A percentile compares a stretch with the other conserved stretches of the same genome.
phyloP scores from a whole-genome alignment of 2,113 vertebrate genomes.

The Morone saxatilis region DNA sequence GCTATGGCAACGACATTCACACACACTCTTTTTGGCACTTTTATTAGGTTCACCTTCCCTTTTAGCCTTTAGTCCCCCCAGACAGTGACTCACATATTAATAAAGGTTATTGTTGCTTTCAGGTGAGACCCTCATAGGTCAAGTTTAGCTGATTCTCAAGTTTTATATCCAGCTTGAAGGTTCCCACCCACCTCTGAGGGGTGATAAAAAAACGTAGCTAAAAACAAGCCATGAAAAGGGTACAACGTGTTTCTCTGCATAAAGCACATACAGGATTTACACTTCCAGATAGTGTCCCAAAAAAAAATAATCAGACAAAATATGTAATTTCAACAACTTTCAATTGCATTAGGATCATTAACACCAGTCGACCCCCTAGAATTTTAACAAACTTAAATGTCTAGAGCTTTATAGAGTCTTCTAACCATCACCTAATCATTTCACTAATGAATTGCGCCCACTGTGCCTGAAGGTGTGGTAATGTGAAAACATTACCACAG shows the following conservation, averaged over 20 bases:
- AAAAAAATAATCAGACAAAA: neutral
- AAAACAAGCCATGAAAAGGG: neutral
- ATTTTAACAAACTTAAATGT: neutral
- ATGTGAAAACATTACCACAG: neutral
- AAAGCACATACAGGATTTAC: neutral
- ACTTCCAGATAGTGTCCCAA: neutral
- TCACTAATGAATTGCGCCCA: slow-evolving; percentile 18
- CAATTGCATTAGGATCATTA: slow-evolving; percentile 10
- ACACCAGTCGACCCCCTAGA: neutral
- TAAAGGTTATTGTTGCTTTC: slow-evolving; percentile 6
- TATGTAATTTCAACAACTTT: neutral
- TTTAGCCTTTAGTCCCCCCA: neutral
- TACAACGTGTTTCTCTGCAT: neutral
- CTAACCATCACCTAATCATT: neutral
- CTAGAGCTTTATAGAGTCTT: neutral
- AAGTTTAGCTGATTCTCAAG: neutral
- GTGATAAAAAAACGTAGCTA: neutral
- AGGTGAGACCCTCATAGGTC: neutral
- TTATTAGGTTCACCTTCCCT: neutral
- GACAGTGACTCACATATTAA: slow-evolving; percentile 25
- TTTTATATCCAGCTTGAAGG: neutral
- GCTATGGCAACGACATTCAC: neutral
- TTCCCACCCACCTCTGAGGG: neutral
- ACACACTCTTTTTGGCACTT: neutral
- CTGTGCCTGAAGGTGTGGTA: neutral